Base-by-base conservation (phyloP, 2,888 invertebrate species). In the Litoditis marina region DNA sequence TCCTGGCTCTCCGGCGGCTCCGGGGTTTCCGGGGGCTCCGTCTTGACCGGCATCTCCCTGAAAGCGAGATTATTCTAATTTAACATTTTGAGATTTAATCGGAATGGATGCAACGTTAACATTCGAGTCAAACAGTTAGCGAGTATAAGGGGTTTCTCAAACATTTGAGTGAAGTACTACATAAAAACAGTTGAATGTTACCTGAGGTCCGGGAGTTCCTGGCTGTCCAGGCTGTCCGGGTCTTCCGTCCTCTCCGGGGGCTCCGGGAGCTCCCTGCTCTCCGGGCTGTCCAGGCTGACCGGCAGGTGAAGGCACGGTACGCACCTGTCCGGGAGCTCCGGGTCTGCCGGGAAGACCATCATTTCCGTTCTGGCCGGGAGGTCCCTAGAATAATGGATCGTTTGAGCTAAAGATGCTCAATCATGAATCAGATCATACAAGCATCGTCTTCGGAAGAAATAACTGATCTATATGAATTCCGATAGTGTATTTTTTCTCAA, bases 251-350 rank as follows among this genome's bases (percentile, higher is more conserved):
- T 31, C 19, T 44, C 66, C 66, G 22, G 72, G 70, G 3, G 47
- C 60, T 42, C 66, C 66, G 19, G 60, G 60, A 27, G 51, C 30
- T 53, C 66, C 66, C 16, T 57, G 64, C 7, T 68, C 50, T 69
- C 78, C 78, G 49, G 75, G 74, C 27, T 69, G 68, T 64, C 78
- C 78, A 32, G 72, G 70, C 28, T 66, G 69, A 54, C 78, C 78
- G 39, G 70, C 73, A 61, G 74, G 74, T 19, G 72, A 65, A 62
- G 72, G 72, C 25, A 72, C 72, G 44, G 72, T 69, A 54, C 69
- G 62, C 19, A 70, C 66, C 57, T 73, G 64, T 69, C 75, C 75
- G 31, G 73, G 63, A 25, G 52, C 63, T 69, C 72, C 67, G 30
- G 65, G 65, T 27, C 61, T 55, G 53, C 67, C 70, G 19, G 62